Percentiles rank a stretch among this genome's conserved stretches.
phyloP scores from a whole-genome alignment of 1,140 invertebrate species.

The Philopotamus ludificatus region DNA sequence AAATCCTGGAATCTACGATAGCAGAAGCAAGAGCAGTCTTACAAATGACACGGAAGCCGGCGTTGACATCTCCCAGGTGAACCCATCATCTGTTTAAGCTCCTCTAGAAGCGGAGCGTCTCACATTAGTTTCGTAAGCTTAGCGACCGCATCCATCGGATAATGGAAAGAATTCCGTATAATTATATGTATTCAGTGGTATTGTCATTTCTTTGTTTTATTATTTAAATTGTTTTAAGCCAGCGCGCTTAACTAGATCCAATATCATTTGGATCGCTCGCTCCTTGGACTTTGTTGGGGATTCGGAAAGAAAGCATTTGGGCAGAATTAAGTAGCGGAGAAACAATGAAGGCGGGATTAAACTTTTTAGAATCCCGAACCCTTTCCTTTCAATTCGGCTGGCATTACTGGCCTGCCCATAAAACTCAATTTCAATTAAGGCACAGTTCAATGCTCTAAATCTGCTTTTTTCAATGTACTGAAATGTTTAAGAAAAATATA shows the following conservation, averaged over 20 bases:
- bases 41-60: neutral
- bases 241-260: slow-evolving; percentile 18
- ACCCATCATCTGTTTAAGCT: slow-evolving; percentile 11
- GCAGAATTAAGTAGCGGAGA: slow-evolving; percentile 29
- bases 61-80: slow-evolving; percentile 23
- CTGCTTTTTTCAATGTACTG: neutral
- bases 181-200: neutral
- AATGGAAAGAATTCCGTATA: too few relatives aligned
- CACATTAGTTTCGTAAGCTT: slow-evolving; percentile 3
- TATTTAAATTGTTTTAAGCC: slow-evolving; percentile 24
- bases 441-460: slow-evolving; percentile 18
- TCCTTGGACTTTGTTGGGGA: slow-evolving; percentile 4
- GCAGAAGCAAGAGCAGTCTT: neutral
- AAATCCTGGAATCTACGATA: neutral
- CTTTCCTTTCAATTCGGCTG: slow-evolving; percentile 31
- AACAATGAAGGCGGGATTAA: slow-evolving; percentile 39
- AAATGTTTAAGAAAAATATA: neutral
- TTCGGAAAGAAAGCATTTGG: slow-evolving; percentile 32
- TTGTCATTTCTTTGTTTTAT: neutral
- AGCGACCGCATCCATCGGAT: neutral
- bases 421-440: slow-evolving; percentile 40
- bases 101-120: slow-evolving; percentile 14
- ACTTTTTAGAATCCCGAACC: slow-evolving; percentile 38
- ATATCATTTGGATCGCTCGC: slow-evolving; percentile 5
- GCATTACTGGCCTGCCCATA: slow-evolving; percentile 30